Evolutionary conservation across 2,888 invertebrate species (phyloP).

Genomic region (Brenthis ino): DNA sequence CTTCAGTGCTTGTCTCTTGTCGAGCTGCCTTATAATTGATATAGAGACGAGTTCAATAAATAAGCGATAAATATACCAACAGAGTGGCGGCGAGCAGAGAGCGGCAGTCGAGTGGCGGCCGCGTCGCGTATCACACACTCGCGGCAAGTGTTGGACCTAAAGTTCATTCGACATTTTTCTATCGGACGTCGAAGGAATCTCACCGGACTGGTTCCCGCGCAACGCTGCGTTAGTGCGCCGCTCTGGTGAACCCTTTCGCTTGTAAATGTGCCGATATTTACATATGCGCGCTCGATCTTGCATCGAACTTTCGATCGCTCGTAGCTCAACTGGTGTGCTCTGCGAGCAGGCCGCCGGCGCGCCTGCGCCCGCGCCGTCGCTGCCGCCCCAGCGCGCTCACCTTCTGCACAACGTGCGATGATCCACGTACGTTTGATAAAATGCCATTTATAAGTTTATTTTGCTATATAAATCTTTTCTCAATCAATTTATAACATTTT

Average conservation of each 20-base stretch:
- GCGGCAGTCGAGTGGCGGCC: conserved; percentile 78
- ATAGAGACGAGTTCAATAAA: conserved; percentile 79
- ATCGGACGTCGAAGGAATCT: conserved; percentile 84
- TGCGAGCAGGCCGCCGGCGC: conserved; percentile 57
- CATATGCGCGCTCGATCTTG: conserved; percentile 80
- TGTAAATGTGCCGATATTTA: conserved; percentile 83
- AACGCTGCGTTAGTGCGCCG: conserved; percentile 81
- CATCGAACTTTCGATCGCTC: conserved; percentile 81
- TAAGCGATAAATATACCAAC: conserved; percentile 80
- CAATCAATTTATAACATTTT: neutral
- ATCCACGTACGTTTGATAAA: conserved; percentile 68
- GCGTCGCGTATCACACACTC: conserved; percentile 76
- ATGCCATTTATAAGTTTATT: conserved; percentile 1
- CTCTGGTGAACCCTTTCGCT: conserved; percentile 83
- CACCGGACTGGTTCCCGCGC: conserved; percentile 85
- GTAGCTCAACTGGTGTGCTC: conserved; percentile 64
- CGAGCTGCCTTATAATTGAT: conserved; percentile 76
- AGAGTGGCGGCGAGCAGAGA: conserved; percentile 72
- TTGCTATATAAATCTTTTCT: neutral
- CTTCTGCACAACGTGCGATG: conserved; percentile 73
- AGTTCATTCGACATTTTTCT: conserved; percentile 82
- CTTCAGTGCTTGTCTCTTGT: conserved; percentile 57
- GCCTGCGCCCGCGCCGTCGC: conserved; percentile 45
- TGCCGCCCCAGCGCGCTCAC: conserved; percentile 67
- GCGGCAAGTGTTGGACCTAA: conserved; percentile 71